These are phyloP conservation scores for Galaxias olidus DNA, from an alignment of 2,797 vertebrate genomes.

Conservation along the genomic window DNA sequence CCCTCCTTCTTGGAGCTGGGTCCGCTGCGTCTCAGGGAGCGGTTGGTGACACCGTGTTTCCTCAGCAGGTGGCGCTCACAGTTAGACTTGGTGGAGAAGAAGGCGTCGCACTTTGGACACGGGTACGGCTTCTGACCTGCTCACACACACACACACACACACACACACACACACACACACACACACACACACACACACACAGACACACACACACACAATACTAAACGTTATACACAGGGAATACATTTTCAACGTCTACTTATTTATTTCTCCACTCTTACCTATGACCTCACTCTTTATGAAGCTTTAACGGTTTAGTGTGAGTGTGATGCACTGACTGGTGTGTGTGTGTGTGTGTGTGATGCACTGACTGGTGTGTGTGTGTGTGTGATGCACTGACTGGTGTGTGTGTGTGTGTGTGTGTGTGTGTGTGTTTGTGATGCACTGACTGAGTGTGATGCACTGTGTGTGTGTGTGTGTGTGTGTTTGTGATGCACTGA, in stretches of 20 bases:
- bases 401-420: background rate
- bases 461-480: too few relatives aligned
- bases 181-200: conserved; percentile 24
- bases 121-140: conserved; percentile 87
- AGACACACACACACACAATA: background rate
- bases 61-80: conserved; percentile 91
- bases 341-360: background rate
- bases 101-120: conserved; percentile 82
- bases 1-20: conserved; percentile 73
- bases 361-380: background rate
- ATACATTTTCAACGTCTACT: too few relatives aligned
- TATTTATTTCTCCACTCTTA: too few relatives aligned
- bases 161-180: background rate
- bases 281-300: too few relatives aligned
- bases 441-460: too few relatives aligned
- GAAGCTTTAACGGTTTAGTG: too few relatives aligned
- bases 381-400: background rate
- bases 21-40: conserved; percentile 80
- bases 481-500: too few relatives aligned
- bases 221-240: too few relatives aligned
- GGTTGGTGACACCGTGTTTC: conserved; percentile 82
- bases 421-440: too few relatives aligned
- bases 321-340: too few relatives aligned
- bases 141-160: conserved; percentile 25
- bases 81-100: conserved; percentile 90